Conservation (phyloP, 2,888 invertebrate genomes). For the Rhopalosiphum nymphaeae region DNA sequence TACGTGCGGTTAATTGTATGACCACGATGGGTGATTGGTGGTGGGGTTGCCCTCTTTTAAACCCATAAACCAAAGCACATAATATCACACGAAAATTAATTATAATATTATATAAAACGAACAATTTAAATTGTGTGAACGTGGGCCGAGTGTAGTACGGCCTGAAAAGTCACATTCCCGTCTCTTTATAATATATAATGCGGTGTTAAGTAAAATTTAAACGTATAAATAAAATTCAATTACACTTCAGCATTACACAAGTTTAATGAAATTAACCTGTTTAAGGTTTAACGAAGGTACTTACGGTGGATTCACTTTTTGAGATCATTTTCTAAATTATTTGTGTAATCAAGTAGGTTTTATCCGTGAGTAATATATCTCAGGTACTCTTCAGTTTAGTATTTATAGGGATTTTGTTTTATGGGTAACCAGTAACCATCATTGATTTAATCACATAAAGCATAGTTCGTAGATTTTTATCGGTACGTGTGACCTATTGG, state of each 20-base stretch:
- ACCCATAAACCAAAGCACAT: background rate
- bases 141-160: background rate
- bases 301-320: background rate
- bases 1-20: conserved; percentile 27
- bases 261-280: conserved; percentile 9
- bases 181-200: background rate
- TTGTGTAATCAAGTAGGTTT: background rate
- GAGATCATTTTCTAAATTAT: background rate
- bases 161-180: background rate
- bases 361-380: background rate
- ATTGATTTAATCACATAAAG: background rate
- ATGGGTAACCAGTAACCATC: background rate
- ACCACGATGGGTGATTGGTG: background rate
- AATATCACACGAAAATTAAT: conserved; percentile 20
- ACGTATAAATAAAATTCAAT: background rate
- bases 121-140: background rate
- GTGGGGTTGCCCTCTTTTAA: background rate
- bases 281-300: background rate
- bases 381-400: background rate
- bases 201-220: background rate
- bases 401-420: background rate
- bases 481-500: background rate
- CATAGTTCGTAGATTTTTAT: background rate
- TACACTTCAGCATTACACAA: background rate
- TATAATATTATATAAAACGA: background rate